phyloP scores from a whole-genome alignment of 2,797 vertebrate species.

The Smutsia gigantea region DNA sequence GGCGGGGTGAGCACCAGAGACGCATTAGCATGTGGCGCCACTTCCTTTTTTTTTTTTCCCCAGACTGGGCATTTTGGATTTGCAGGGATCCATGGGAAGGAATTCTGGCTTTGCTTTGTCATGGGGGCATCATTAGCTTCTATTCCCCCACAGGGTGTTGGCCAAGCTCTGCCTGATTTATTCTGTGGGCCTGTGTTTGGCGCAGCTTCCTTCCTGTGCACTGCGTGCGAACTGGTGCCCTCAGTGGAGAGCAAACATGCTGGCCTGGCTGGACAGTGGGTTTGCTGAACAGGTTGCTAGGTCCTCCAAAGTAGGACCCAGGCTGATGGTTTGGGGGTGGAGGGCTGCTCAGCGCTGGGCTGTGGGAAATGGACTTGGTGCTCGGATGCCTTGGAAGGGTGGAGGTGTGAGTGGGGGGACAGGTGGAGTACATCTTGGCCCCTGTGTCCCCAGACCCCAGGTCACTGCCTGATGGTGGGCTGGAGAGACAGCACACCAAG shows the following conservation, averaged over 20 bases:
- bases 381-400: no score
- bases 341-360: no score
- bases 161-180: background rate
- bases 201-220: background rate
- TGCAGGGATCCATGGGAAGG: background rate
- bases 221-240: background rate
- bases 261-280: background rate
- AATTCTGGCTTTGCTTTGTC: background rate
- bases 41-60: background rate
- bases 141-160: background rate
- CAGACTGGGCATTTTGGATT: background rate
- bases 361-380: no score
- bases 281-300: background rate
- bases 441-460: no score
- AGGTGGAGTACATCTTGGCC: no score
- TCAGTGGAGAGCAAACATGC: background rate
- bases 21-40: background rate
- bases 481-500: no score
- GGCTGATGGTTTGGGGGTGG: no score
- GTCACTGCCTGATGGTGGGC: no score
- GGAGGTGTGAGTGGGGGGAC: no score
- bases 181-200: background rate
- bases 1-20: background rate
- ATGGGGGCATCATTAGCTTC: background rate
- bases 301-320: background rate